phyloP scores from a whole-genome alignment of 2,797 vertebrate species.

The Falco columbarius region DNA sequence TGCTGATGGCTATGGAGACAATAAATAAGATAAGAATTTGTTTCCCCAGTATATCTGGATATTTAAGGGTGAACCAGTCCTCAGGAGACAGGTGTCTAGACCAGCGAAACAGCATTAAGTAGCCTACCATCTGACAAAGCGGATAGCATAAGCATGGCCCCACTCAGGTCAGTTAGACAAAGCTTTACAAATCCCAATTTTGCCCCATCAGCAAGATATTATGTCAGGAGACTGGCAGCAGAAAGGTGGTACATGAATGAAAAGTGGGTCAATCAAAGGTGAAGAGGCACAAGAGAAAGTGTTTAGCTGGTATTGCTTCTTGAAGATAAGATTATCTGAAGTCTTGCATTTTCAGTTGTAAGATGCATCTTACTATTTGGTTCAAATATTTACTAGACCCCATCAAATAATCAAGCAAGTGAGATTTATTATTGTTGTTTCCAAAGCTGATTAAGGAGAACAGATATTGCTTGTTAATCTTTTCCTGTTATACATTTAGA shows the following conservation, averaged over 20 bases:
- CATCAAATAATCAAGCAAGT: not conserved
- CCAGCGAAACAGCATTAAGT: not conserved
- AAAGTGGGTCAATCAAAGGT: not conserved
- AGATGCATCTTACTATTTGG: not conserved
- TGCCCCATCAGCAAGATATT: not conserved
- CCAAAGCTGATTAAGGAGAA: conserved; percentile 42
- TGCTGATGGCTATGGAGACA: not conserved
- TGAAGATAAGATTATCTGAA: not conserved
- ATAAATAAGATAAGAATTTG: not conserved
- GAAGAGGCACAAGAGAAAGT: not conserved
- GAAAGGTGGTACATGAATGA: not conserved
- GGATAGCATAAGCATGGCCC: not conserved
- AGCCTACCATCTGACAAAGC: not conserved
- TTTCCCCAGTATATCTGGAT: not conserved
- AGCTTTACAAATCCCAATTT: not conserved
- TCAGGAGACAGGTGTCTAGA: not conserved
- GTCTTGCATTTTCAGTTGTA: not conserved
- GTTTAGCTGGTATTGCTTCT: not conserved
- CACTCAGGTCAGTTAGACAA: not conserved
- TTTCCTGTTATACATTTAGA: conserved; percentile 45
- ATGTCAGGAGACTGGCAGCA: not conserved
- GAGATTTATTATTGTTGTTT: conserved; percentile 7
- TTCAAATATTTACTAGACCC: not conserved
- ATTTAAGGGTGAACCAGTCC: not conserved
- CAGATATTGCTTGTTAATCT: conserved; percentile 48